Percentiles rank a stretch among this genome's conserved stretches.
phyloP scores from a whole-genome alignment of 2,797 vertebrate genomes.

The Thalassophryne amazonica region DNA sequence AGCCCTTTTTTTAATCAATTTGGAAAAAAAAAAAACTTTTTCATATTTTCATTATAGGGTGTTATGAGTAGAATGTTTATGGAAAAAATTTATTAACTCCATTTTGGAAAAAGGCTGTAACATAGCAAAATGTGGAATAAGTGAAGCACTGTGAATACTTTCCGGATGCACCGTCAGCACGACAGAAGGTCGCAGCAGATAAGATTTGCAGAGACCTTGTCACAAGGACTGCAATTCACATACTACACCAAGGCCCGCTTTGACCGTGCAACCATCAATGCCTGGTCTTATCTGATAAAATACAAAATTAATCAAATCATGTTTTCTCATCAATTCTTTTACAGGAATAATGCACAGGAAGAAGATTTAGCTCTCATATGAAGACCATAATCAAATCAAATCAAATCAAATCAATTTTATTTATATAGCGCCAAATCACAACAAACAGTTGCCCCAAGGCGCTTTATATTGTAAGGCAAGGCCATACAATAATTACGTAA shows the following conservation, averaged over 20 bases:
- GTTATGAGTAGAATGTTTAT: too few relatives aligned
- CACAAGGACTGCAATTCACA: conserved; percentile 22
- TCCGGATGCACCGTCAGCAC: conserved; percentile 1
- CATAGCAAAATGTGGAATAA: background rate
- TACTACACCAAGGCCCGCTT: conserved; percentile 18
- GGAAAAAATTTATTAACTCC: too few relatives aligned
- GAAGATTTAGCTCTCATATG: background rate
- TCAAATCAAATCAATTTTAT: too few relatives aligned
- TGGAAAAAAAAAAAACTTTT: too few relatives aligned
- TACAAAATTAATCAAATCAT: conserved; percentile 1
- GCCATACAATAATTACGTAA: too few relatives aligned
- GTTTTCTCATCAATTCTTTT: background rate
- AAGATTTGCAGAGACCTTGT: conserved; percentile 22
- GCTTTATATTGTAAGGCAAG: too few relatives aligned
- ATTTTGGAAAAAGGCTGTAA: background rate
- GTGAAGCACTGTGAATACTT: background rate
- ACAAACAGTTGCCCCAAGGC: too few relatives aligned
- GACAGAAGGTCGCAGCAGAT: conserved; percentile 27
- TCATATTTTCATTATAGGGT: too few relatives aligned
- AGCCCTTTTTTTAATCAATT: too few relatives aligned
- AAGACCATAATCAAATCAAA: too few relatives aligned
- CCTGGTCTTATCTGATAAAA: conserved; percentile 2
- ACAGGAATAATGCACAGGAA: background rate
- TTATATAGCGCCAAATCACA: too few relatives aligned
- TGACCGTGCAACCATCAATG: too few relatives aligned